phyloP scores from a whole-genome alignment of 2,113 vertebrate species.

The Podocnemis expansa region DNA sequence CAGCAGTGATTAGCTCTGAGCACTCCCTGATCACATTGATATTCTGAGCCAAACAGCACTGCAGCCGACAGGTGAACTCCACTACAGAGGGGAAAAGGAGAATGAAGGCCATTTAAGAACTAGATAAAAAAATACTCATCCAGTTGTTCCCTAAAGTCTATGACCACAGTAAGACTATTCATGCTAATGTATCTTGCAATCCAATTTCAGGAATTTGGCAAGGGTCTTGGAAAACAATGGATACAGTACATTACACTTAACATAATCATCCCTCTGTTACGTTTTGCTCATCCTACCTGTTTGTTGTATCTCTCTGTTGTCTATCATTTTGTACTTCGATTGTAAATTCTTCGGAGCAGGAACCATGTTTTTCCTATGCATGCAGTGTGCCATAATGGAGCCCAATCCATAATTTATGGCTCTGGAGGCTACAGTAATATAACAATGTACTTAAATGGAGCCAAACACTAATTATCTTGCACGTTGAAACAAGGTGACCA shows the following conservation, averaged over 20 bases:
- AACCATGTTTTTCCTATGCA: not conserved
- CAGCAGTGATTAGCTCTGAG: not conserved
- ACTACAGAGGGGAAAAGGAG: not conserved
- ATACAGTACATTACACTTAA: not conserved
- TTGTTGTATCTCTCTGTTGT: not conserved
- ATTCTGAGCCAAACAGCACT: not conserved
- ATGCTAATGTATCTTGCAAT: constrained; percentile 19
- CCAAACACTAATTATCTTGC: not conserved
- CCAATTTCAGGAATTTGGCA: constrained; percentile 40
- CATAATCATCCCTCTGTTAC: not conserved
- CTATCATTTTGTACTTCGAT: not conserved
- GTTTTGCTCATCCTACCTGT: not conserved
- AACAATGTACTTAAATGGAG: not conserved
- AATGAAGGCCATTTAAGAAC: not conserved
- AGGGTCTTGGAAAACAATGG: not conserved
- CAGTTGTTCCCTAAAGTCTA: constrained; percentile 28
- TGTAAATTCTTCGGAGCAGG: not conserved
- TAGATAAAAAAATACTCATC: not conserved
- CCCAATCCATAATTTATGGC: not conserved
- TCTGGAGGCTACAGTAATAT: not conserved
- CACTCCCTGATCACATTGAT: not conserved
- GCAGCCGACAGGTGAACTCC: constrained; percentile 2
- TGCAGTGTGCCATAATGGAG: not conserved
- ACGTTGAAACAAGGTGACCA: not conserved
- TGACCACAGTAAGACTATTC: constrained; percentile 29